Conservation (phyloP, 2,113 vertebrate genomes). For the Pardalotus punctatus region DNA sequence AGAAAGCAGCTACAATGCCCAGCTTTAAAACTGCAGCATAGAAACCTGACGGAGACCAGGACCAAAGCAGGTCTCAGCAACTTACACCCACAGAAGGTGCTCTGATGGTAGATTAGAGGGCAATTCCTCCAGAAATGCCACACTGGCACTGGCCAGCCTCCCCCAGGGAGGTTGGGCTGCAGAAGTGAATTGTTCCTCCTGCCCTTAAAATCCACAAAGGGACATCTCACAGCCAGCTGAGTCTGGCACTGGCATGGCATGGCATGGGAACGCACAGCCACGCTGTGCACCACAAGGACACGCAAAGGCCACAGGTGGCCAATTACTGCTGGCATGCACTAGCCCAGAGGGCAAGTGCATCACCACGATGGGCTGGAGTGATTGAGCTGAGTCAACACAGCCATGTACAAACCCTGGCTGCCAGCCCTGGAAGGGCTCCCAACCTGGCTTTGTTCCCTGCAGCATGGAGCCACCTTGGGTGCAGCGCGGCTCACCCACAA, state of each 20-base stretch:
- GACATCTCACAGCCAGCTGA: fast-evolving
- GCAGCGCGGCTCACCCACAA: background rate
- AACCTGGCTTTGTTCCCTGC: background rate
- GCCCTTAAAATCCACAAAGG: background rate
- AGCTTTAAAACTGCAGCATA: background rate
- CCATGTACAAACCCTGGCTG: background rate
- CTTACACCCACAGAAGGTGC: background rate
- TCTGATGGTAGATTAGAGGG: background rate
- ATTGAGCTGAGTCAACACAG: fast-evolving
- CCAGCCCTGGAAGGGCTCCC: background rate
- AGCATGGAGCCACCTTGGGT: background rate
- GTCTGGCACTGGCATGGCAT: background rate
- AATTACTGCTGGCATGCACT: background rate
- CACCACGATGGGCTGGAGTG: background rate
- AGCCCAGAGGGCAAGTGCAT: background rate
- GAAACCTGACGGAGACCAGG: background rate
- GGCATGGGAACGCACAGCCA: background rate
- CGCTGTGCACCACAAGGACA: fast-evolving
- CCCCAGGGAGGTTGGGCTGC: fast-evolving
- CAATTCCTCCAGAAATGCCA: background rate
- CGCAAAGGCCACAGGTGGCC: background rate
- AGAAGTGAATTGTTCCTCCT: background rate
- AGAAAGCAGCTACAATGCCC: background rate
- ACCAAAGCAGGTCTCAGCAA: background rate
- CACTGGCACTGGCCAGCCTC: fast-evolving